Evolutionary conservation across 2,113 vertebrate species (phyloP), one percentile per base, ranked within the genome.

Genomic region (Lynx canadensis): DNA sequence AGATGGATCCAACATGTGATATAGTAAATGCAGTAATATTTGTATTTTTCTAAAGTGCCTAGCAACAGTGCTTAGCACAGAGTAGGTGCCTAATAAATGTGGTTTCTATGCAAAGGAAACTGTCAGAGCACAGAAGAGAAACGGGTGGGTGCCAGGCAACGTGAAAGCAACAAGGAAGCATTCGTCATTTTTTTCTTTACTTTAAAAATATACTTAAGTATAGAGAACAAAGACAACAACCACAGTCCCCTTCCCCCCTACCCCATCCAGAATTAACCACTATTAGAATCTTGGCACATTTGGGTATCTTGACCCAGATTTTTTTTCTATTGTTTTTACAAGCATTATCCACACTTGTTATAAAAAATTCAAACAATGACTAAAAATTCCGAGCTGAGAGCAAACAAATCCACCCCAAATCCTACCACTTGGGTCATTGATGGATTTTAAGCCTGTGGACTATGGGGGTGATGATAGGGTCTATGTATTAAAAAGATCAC

Each of bases 371-470:
- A 94, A 91, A 73, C 41, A 60, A 65, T 38, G 23, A 27, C 31
- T 91, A 88, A 93, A 93, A 68, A 71, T 81, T 91, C n/a, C 41
- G 94, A 89, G 73, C 57, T 82, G 69, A 95, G 65, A 66, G 60
- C 41, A 71, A 84, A 81, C 65, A 92, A 76, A 91, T 60, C 86
- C 48, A 41, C 68, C 65, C 82, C 48, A 91, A 89, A 65, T 91
- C 10, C 82, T 19, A 36, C 68, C 69, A 23, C 50, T 92, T 71
- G 87, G 60, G 80, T 79, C 14, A 41, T 0, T 89, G 60, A 69
- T 84, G 48, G 55, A 69, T 79, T 94, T 94, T 74, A 69, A 97
- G 79, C n/a, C 27, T 21, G 25, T 50, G 38, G 55, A 55, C 25
- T 18, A 14, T 48, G 15, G 52, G 8, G 41, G 14, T 29, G 33